phyloP scores from a whole-genome alignment of 2,113 vertebrate genomes.

The Oryzias woworae region DNA sequence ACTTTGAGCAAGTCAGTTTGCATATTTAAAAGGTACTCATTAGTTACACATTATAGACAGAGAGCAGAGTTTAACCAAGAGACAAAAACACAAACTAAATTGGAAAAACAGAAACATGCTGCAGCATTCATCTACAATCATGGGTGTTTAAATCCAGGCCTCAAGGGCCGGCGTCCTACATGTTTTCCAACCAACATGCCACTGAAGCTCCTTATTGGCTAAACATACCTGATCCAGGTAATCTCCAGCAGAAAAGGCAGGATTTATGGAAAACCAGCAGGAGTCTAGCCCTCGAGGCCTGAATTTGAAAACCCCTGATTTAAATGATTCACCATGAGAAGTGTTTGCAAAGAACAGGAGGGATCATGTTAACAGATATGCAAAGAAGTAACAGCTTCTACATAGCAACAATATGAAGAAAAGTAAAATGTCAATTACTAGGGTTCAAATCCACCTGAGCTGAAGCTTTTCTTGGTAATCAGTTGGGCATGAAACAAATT shows the following conservation, averaged over 20 bases:
- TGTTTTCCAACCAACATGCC: too few relatives aligned
- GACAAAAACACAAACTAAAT: neutral
- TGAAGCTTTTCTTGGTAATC: constrained; percentile 22
- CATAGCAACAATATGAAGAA: neutral
- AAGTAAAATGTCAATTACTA: neutral
- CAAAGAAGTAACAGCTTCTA: constrained; percentile 2
- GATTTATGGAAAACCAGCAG: too few relatives aligned
- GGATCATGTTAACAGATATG: neutral
- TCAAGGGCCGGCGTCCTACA: too few relatives aligned
- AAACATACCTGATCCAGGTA: too few relatives aligned
- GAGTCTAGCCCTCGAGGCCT: too few relatives aligned
- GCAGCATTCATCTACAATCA: neutral
- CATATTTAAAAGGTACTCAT: too few relatives aligned
- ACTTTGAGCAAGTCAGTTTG: too few relatives aligned
- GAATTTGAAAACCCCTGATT: neutral
- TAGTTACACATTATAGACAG: too few relatives aligned
- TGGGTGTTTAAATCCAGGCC: too few relatives aligned
- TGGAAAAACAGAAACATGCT: neutral
- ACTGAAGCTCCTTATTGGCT: too few relatives aligned
- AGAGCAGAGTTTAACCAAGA: too few relatives aligned
- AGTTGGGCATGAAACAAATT: constrained; percentile 27
- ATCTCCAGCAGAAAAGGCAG: too few relatives aligned
- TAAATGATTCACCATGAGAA: neutral
- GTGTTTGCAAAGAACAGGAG: neutral
- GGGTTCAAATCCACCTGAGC: constrained; percentile 12